Conservation (phyloP, 1,140 invertebrate species). For the Chionoecetes opilio region DNA sequence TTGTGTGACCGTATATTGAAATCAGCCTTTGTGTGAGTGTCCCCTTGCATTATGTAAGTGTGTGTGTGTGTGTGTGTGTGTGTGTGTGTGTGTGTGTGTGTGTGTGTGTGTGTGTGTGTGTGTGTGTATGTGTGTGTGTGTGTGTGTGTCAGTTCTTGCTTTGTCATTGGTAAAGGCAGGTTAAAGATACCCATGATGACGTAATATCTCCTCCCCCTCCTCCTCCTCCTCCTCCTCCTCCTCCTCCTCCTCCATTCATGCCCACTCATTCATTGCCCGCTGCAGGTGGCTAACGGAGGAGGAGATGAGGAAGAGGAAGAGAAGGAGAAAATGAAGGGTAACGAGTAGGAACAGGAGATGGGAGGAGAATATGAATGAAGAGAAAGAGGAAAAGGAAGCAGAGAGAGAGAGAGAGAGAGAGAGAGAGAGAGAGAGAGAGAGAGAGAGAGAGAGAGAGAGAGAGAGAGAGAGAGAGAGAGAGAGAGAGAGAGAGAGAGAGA, state of each 20-base stretch:
- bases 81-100: background rate
- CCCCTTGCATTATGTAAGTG: no score
- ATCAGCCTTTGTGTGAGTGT: no score
- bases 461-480: background rate
- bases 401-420: background rate
- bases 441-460: background rate
- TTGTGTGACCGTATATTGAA: no score
- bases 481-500: background rate
- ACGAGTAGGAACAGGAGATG: background rate
- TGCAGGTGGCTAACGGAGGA: background rate
- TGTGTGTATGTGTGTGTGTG: background rate
- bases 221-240: background rate
- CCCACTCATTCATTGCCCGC: slow-evolving; percentile 38
- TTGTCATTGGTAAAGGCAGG: background rate
- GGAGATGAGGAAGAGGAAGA: no score
- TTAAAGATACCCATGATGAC: background rate
- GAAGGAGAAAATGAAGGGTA: background rate
- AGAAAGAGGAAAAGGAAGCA: background rate
- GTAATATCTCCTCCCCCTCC: background rate
- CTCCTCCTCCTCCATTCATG: slow-evolving; percentile 30
- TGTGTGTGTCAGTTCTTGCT: background rate
- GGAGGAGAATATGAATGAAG: background rate
- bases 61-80: no score
- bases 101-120: slow-evolving; percentile 21
- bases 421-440: background rate